phyloP scores from a whole-genome alignment of 2,888 invertebrate species.

The Agonopterix arenella region DNA sequence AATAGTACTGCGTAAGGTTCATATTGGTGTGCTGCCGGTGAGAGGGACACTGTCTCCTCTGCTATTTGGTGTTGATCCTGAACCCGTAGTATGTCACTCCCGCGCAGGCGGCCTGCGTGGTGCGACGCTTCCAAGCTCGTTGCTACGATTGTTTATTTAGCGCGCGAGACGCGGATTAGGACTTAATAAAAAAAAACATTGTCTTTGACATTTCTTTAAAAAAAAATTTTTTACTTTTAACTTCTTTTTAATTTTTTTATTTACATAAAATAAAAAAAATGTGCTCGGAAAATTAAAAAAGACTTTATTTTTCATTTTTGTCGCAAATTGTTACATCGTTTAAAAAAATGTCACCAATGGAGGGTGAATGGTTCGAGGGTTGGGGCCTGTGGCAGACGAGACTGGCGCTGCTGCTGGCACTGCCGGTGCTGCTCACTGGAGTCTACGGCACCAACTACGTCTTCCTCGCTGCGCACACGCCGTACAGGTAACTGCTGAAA shows the following conservation, averaged over 20 bases:
- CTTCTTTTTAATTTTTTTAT: too few species aligned
- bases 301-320: not conserved
- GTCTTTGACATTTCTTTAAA: too few species aligned
- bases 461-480: constrained; percentile 57
- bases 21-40: too few species aligned
- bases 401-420: constrained; percentile 57
- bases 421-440: constrained; percentile 63
- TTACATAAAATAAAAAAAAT: not conserved
- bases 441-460: constrained; percentile 68
- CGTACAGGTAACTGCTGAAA: constrained; percentile 42
- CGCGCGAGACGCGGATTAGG: too few species aligned
- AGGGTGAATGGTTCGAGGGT: constrained; percentile 28
- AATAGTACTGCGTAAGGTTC: too few species aligned
- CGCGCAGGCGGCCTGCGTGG: constrained; percentile 16
- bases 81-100: constrained; percentile 9
- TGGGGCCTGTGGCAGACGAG: constrained; percentile 64
- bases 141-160: not conserved
- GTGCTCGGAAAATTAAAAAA: too few species aligned
- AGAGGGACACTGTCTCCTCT: not conserved
- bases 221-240: too few species aligned
- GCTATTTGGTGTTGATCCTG: not conserved
- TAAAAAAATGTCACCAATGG: not conserved
- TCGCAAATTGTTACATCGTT: not conserved
- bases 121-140: not conserved
- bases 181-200: too few species aligned